Percentiles rank a stretch among this genome's conserved stretches.
Conservation (phyloP, 1,140 invertebrate genomes). For the Coenobita brevimanus region DNA sequence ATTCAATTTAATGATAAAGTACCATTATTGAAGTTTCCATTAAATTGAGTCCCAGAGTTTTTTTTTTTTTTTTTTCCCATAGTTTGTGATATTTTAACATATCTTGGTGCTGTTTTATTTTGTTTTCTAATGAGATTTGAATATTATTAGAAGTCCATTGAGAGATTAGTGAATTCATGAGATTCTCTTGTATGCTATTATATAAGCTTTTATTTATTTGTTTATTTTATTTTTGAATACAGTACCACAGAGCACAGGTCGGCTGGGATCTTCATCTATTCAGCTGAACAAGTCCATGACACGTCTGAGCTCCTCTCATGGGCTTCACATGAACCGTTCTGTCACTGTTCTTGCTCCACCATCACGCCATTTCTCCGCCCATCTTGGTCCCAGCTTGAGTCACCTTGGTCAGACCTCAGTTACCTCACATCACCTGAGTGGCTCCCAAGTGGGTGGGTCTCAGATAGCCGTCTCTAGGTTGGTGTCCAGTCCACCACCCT, state of each 20-base stretch:
- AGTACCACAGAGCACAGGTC: conserved; percentile 71
- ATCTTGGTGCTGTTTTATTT: too few relatives aligned
- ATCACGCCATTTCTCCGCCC: conserved; percentile 49
- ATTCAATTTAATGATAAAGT: too few relatives aligned
- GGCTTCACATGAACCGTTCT: conserved; percentile 78
- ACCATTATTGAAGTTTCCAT: too few relatives aligned
- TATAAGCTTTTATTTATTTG: too few relatives aligned
- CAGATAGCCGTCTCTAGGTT: conserved; percentile 70
- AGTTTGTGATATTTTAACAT: too few relatives aligned
- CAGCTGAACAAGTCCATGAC: conserved; percentile 89
- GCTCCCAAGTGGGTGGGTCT: conserved; percentile 56
- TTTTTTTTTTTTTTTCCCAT: too few relatives aligned
- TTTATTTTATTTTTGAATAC: conserved; percentile 48
- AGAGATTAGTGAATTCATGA: too few relatives aligned
- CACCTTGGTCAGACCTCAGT: conserved; percentile 35
- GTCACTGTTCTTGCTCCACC: conserved; percentile 61
- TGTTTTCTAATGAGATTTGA: too few relatives aligned
- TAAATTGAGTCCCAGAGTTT: too few relatives aligned
- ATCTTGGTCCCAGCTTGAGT: conserved; percentile 41
- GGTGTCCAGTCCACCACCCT: conserved; percentile 48
- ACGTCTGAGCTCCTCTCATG: conserved; percentile 79
- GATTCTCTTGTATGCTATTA: too few relatives aligned
- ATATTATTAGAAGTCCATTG: too few relatives aligned
- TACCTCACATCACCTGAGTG: conserved; percentile 28
- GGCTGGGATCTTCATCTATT: conserved; percentile 79